A percentile compares a stretch with the other conserved stretches of the same genome.
Conservation (phyloP, 2,113 vertebrate species). For the Isichthys henryi region DNA sequence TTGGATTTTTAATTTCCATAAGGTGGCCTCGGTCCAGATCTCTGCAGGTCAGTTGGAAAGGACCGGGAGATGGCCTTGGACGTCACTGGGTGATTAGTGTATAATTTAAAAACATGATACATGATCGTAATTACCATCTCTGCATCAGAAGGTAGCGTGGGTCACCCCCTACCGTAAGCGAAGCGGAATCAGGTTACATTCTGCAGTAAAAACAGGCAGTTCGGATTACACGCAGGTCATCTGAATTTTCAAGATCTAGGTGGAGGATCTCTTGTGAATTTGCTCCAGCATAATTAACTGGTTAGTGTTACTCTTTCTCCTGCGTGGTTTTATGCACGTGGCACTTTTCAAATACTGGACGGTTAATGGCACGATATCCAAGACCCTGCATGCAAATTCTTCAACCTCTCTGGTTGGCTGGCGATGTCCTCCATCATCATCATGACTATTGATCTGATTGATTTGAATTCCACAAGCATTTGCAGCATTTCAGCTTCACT, state of each 20-base stretch:
- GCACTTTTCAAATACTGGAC: slow-evolving; percentile 58
- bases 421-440: not conserved
- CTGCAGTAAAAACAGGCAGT: slow-evolving; percentile 40
- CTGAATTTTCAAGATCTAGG: not conserved
- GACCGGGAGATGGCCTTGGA: slow-evolving; percentile 43
- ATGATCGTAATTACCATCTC: slow-evolving; percentile 60
- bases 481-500: not conserved
- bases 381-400: slow-evolving; percentile 54
- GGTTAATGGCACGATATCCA: slow-evolving; percentile 65
- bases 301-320: not conserved
- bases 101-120: slow-evolving; percentile 66
- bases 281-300: not conserved
- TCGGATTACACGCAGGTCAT: slow-evolving; percentile 33
- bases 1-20: slow-evolving; percentile 59
- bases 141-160: slow-evolving; percentile 52
- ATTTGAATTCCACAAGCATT: not conserved
- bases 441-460: not conserved
- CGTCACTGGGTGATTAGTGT: slow-evolving; percentile 42
- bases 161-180: slow-evolving; percentile 46
- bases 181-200: slow-evolving; percentile 40
- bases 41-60: slow-evolving; percentile 57
- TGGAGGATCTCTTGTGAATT: not conserved
- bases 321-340: slow-evolving; percentile 51
- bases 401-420: slow-evolving; percentile 41
- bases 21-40: slow-evolving; percentile 53